Base-by-base conservation (phyloP, 2,113 vertebrate species). In the Cebus imitator region DNA sequence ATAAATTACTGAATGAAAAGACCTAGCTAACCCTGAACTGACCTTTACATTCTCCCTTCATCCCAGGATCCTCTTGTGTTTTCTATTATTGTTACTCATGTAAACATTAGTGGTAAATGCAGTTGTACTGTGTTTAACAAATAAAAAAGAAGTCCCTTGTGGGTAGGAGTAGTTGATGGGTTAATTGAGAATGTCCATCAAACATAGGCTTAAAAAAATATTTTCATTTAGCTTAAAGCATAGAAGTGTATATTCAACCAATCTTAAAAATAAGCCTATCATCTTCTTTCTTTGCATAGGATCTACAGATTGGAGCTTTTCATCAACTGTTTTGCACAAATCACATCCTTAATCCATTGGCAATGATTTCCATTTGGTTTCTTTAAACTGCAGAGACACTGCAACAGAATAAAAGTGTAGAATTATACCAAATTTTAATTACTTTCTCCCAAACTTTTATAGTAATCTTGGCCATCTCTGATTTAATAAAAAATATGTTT, bases 1-100 rank as follows among this genome's bases (percentile, higher is more conserved):
- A 78, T 40, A 87, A 72, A 37, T 94, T 81, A 43, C 72, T 89
- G 68, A 95, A 93, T 9, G 13, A 50, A 70, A 96, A 52, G n/a
- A 72, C n/a, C 16, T 32, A 43, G 37, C 16, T 58, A 43, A 64
- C 30, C 52, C 27, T 83, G 35, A 48, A 20, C 32, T 73, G 45
- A 87, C 61, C 37, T 58, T 35, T 37, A 57, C 11, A 45, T 35
- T 37, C 13, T 14, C 4, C 30, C 12, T 78, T 68, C 35, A n/a
- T 43, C 72, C 40, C 50, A 72, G 87, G 64, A 57, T 35, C n/a
- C 50, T 20, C 21, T 45, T 52, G 43, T 50, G 50, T 48, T 43
- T 78, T 4, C 30, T 11, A 4, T 43, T 45, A 32, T 52, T 18
- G 55, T n/a, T 4, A 17, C 17, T 64, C 12, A 32, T 5, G 25